Evolutionary conservation across 2,888 invertebrate genomes (phyloP), one percentile per base, ranked within the genome.

Genomic region (Acronicta leporina): DNA sequence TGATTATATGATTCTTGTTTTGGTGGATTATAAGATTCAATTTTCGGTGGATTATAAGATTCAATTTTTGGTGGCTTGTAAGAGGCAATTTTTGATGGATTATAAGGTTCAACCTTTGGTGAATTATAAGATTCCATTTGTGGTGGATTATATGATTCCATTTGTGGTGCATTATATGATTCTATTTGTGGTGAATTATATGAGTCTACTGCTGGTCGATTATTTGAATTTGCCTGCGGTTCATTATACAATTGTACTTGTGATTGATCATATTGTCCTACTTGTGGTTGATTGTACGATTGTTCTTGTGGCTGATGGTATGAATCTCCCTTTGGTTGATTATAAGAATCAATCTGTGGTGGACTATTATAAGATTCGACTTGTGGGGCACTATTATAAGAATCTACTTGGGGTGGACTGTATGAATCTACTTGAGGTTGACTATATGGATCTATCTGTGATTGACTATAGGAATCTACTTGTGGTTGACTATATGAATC

Each of bases 241-340:
- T 33, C 40, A 30, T 44, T 42, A 13, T 46, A 14, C 4, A 11
- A 2, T 2, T 41, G 40, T 13, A 16, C 3, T 41, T 13, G 46
- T 10, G 46, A 7, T 25, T 27, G 11, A 6, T 16, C 42, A 1
- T 4, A 27, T 15, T 30, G 7, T n/a, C 46, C 9, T 41, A 1
- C 13, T 57, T 51, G 14, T 20, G 43, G 48, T 9, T 58, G 42
- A 14, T 25, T 44, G 9, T 44, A 48, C 6, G 47, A 30, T 7
- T 35, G 35, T 33, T 11, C 13, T 60, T 48, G 43, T 13, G 64
- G 42, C 16, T 47, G 14, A 40, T 46, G 46, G 25, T 46, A 46
- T 10, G 30, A 40, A 8, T 54, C 38, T 38, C 8, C 15, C 40
- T 46, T 30, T 43, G 51, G 44, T n/a, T 27, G 38, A 47, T 51